A percentile compares a stretch with the other conserved stretches of the same genome.
Evolutionary conservation across 2,113 vertebrate genomes (phyloP).

Genomic region (Sinocyclocheilus rhinocerous): DNA sequence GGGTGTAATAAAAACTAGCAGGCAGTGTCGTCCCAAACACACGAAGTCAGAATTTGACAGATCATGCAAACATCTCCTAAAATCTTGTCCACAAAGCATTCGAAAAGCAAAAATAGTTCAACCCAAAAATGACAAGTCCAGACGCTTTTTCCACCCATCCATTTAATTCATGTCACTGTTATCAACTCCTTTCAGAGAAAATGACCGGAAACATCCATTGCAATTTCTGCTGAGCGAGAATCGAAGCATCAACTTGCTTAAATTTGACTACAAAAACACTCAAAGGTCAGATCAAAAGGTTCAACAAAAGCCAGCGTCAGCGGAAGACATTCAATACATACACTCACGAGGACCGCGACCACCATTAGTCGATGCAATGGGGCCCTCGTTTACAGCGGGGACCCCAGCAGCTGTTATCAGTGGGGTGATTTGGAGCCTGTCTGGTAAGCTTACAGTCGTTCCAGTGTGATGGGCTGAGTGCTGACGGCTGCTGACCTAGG

Average conservation of each 20-base stretch:
- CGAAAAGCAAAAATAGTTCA: too few species aligned
- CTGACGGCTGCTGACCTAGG: conserved; percentile 46
- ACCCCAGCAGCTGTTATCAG: conserved; percentile 49
- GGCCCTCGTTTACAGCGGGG: conserved; percentile 3
- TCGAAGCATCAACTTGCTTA: not conserved
- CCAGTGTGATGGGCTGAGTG: conserved; percentile 45
- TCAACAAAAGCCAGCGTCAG: not conserved
- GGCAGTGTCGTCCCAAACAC: too few species aligned
- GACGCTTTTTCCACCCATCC: not conserved
- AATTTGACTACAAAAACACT: conserved; percentile 18
- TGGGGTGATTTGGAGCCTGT: conserved; percentile 3
- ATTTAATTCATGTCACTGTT: not conserved
- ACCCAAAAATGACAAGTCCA: too few species aligned
- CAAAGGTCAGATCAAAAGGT: not conserved
- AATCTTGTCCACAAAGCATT: too few species aligned
- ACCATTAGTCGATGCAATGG: not conserved
- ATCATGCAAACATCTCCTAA: too few species aligned
- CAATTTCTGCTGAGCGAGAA: not conserved
- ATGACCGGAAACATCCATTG: not conserved
- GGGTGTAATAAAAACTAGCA: too few species aligned
- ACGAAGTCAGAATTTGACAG: too few species aligned
- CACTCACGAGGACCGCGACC: not conserved
- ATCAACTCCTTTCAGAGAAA: not conserved
- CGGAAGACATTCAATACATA: not conserved
- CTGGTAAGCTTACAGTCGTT: conserved; percentile 13